Percentiles rank a stretch among this genome's conserved stretches.
Conservation (phyloP, 2,888 invertebrate species). For the Leptarthrus brevirostris region DNA sequence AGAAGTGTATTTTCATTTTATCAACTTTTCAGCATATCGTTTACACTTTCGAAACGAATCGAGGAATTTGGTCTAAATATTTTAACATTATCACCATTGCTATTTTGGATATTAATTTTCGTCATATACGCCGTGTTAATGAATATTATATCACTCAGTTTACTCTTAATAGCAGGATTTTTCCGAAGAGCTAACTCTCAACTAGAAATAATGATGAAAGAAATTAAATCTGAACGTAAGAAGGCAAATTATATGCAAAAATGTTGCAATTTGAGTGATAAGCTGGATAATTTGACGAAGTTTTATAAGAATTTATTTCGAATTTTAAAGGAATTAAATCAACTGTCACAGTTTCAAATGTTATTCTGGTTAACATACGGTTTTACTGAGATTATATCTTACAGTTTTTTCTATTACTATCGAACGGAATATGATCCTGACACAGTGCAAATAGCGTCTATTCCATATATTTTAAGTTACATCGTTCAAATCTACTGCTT, state of each 20-base stretch:
- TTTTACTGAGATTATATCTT: slow-evolving; percentile 13
- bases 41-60: neutral
- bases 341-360: slow-evolving; percentile 16
- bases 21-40: neutral
- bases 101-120: neutral
- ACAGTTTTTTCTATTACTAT: slow-evolving; percentile 14
- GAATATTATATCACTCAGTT: slow-evolving; percentile 15
- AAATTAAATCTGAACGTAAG: neutral
- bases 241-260: neutral
- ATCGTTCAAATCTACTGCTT: slow-evolving; percentile 2
- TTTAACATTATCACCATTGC: neutral
- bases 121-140: slow-evolving; percentile 5
- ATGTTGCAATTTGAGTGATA: slow-evolving; percentile 21
- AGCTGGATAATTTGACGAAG: neutral
- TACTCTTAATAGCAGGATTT: slow-evolving; percentile 25
- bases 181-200: slow-evolving; percentile 2
- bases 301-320: neutral
- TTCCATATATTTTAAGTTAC: neutral
- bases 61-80: neutral
- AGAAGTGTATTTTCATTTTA: neutral
- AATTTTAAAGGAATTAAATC: slow-evolving; percentile 19
- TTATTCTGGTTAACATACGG: slow-evolving; percentile 9
- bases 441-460: neutral
- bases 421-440: neutral
- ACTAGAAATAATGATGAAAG: neutral